These are phyloP conservation scores for Psephotus haematonotus DNA, from an alignment of 2,113 vertebrate species.

Conservation along the genomic window DNA sequence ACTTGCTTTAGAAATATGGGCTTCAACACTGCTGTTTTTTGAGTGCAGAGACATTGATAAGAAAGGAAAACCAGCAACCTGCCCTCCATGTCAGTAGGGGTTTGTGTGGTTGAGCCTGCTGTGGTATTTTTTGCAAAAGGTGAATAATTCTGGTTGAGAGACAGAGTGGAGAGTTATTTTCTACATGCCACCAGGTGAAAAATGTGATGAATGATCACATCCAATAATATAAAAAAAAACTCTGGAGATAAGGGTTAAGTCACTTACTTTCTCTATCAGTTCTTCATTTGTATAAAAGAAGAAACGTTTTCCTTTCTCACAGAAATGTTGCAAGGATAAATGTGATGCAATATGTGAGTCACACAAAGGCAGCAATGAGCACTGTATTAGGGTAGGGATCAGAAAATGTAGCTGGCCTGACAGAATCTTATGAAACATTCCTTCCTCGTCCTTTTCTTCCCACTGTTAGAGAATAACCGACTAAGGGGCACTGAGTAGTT, in stretches of 20 bases:
- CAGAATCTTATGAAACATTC: neutral
- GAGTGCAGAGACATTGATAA: neutral
- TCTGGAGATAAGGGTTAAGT: conserved; percentile 14
- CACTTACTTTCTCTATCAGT: neutral
- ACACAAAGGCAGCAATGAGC: accelerated
- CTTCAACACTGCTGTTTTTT: neutral
- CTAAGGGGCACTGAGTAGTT: neutral
- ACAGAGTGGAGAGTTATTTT: conserved; percentile 25
- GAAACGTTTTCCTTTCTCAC: neutral
- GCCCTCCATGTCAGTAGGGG: neutral
- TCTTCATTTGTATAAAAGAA: neutral
- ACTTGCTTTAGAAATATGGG: neutral
- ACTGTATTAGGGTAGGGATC: neutral
- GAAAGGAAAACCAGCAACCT: neutral
- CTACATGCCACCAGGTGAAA: conserved; percentile 7
- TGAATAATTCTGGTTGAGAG: conserved; percentile 36
- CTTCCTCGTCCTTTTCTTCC: neutral
- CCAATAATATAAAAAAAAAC: conserved; percentile 19
- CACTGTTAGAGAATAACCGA: neutral
- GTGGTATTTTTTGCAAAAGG: neutral
- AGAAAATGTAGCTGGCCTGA: neutral
- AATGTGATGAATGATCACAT: neutral
- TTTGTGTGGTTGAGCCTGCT: neutral
- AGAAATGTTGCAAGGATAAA: neutral
- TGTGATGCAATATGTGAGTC: neutral